phyloP scores from a whole-genome alignment of 1,140 invertebrate genomes.

The Metaphire vulgaris region DNA sequence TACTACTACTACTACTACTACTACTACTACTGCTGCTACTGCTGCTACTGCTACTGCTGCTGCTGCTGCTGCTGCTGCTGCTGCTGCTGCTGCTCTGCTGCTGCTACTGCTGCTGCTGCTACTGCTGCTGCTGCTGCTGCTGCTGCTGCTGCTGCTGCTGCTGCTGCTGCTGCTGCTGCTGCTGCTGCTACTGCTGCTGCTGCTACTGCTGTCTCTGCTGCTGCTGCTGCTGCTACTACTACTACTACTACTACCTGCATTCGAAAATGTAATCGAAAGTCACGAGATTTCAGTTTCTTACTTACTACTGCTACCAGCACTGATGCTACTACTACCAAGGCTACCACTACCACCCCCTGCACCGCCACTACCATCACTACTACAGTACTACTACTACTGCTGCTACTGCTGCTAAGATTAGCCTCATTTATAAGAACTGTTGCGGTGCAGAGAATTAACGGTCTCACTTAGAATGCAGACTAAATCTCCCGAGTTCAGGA shows the following conservation, averaged over 20 bases:
- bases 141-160: neutral
- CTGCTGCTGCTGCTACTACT: constrained; percentile 1
- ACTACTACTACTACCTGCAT: constrained; percentile 2
- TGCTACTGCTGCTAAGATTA: too few species aligned
- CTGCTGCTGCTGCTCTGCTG: neutral
- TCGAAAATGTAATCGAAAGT: too few species aligned
- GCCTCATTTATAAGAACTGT: too few species aligned
- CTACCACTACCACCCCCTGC: too few species aligned
- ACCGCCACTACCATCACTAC: too few species aligned
- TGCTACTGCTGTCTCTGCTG: neutral
- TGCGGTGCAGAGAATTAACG: too few species aligned
- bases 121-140: neutral
- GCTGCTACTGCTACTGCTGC: neutral
- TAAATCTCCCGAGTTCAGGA: too few species aligned
- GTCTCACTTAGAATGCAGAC: too few species aligned
- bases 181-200: neutral
- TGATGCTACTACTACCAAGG: too few species aligned
- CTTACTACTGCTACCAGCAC: too few species aligned
- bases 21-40: neutral
- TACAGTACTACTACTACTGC: too few species aligned
- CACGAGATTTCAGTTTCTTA: too few species aligned
- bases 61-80: neutral
- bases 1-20: neutral
- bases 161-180: neutral
- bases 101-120: neutral